Evolutionary conservation across 2,797 vertebrate species (phyloP), one percentile per base, ranked within the genome.

Genomic region (Philypnodon macrostomus): DNA sequence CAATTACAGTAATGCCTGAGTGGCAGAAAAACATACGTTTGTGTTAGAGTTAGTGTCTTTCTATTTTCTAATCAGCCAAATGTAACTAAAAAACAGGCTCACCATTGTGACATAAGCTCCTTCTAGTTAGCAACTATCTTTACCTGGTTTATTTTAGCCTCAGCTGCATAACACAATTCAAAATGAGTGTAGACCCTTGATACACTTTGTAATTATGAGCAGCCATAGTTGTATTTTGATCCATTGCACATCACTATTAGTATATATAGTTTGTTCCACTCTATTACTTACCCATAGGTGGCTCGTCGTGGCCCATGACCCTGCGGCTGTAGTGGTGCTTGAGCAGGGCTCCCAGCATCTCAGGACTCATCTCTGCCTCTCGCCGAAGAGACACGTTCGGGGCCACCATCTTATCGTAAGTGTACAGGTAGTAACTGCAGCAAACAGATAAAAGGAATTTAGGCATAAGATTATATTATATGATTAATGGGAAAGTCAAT

Each of bases 391-490:
- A 98, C 30, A 98, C 95, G 18, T 98, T 98, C 16, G 95, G 96
- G 8, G 95, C 95, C 85, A 98, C 92, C 87, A 97, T 91, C 85
- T 98, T 98, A 83, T 98, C 95, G 40, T 95, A 98, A 38, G 96
- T 95, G 79, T 97, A 98, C 76, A 98, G 87, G 89, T 93, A 98
- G 87, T 94, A 98, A 79, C 95, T 98, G 81, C 19, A 6, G 35
- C 12, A 13, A 30, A 44, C 27, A 18, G 26, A 18, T 16, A 30
- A 15, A 42, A n/a, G 11, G 2, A 42, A 19, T 51, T 65, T 33
- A 42, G 50, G 26, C 35, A 33, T 12, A 4, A 36, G 34, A 34
- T 0, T 10, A 14, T 4, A 7, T 26, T 17, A 2, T 5, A 17
- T n/a, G 10, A 30, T 10, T 30, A 12, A 44, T 27, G 41, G 16